Conservation (phyloP, 2,797 vertebrate species). For the Falco novaeseelandiae region DNA sequence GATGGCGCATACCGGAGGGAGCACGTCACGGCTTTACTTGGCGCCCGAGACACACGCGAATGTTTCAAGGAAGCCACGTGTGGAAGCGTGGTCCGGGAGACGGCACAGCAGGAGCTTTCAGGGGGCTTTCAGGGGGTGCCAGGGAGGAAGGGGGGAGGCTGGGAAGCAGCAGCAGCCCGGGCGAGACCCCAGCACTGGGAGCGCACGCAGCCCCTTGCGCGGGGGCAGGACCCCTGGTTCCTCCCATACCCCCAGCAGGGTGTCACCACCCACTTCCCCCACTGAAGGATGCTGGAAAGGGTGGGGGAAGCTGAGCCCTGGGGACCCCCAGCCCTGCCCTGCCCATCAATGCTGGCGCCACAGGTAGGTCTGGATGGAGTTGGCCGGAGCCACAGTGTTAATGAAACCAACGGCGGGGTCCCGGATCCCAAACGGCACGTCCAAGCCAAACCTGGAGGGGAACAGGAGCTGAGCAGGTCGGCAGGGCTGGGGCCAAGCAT, state of each 20-base stretch:
- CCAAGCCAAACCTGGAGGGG: conserved; percentile 74
- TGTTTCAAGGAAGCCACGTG: conserved; percentile 19
- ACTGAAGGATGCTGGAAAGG: not conserved
- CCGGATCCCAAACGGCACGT: conserved; percentile 80
- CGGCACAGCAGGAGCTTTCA: not conserved
- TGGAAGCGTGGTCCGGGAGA: not conserved
- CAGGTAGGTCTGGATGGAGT: conserved; percentile 86
- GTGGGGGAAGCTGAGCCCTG: not conserved
- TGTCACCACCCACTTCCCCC: not conserved
- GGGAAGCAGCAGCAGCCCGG: not conserved
- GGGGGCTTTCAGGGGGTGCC: not conserved
- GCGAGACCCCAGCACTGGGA: fast-evolving
- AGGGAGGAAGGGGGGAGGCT: not conserved
- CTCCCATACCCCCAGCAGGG: fast-evolving
- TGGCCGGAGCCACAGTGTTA: conserved; percentile 76
- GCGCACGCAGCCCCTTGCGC: fast-evolving
- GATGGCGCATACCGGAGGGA: conserved; percentile 23
- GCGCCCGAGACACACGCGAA: not conserved
- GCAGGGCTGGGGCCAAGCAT: fast-evolving
- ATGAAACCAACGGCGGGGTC: conserved; percentile 84
- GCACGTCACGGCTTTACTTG: conserved; percentile 46
- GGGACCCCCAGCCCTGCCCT: not conserved
- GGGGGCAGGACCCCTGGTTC: no score
- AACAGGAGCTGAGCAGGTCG: fast-evolving
- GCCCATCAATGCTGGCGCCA: conserved; percentile 74